A percentile compares a stretch with the other conserved stretches of the same genome.
Conservation (phyloP, 1,140 invertebrate species). For the Bombus pyrosoma region DNA sequence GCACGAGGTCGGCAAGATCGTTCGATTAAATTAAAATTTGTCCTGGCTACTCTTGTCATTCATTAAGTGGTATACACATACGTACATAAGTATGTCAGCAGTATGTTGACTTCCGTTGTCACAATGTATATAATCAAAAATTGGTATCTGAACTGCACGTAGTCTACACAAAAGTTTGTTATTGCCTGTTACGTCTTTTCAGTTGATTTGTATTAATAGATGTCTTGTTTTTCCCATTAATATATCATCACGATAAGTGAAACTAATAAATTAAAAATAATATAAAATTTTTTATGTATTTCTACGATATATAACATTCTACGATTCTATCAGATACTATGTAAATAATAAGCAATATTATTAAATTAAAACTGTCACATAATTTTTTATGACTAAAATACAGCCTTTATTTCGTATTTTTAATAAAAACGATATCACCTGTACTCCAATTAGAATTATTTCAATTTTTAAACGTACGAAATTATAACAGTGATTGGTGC, state of each 20-base stretch:
- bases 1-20: background rate
- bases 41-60: background rate
- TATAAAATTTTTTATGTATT: too few species aligned
- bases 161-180: background rate
- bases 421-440: too few species aligned
- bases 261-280: too few species aligned
- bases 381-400: background rate
- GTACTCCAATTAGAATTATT: too few species aligned
- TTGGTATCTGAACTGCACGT: background rate
- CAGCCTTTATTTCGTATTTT: background rate
- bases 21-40: conserved; percentile 13
- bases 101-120: background rate
- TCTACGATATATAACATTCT: too few species aligned
- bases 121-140: conserved; percentile 16
- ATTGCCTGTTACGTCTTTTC: background rate
- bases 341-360: too few species aligned
- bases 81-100: background rate
- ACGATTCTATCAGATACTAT: background rate
- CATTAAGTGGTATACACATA: background rate
- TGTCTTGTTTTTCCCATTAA: background rate
- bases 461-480: background rate
- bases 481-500: background rate
- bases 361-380: background rate
- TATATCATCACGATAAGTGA: too few species aligned
- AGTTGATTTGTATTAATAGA: too few species aligned